These are phyloP conservation scores for western clawed frog (Xenopus tropicalis) DNA, from an alignment of 2,113 vertebrate genomes.

Conservation along the genomic window UCB_Xtro_10.0 CM004446.2:77926001-77926500, in stretches of 20 bases:
- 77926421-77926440: no score
- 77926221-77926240: background rate
- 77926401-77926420: no score
- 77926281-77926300: no score
- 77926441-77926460: no score
- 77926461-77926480: no score
- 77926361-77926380: no score
- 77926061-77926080: background rate
- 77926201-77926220: background rate
- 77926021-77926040: background rate
- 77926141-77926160: background rate
- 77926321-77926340: no score
- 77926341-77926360: no score
- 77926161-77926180: background rate
- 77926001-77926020: conserved; percentile 1
- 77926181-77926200: background rate
- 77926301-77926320: no score
- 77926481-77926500: no score
- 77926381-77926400: no score
- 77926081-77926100: background rate
- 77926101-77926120: background rate
- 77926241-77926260: background rate
- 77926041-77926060: background rate
- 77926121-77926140: background rate
- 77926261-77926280: background rate